Evolutionary conservation across 2,888 invertebrate genomes (phyloP).

Genomic region (Nebria salina): DNA sequence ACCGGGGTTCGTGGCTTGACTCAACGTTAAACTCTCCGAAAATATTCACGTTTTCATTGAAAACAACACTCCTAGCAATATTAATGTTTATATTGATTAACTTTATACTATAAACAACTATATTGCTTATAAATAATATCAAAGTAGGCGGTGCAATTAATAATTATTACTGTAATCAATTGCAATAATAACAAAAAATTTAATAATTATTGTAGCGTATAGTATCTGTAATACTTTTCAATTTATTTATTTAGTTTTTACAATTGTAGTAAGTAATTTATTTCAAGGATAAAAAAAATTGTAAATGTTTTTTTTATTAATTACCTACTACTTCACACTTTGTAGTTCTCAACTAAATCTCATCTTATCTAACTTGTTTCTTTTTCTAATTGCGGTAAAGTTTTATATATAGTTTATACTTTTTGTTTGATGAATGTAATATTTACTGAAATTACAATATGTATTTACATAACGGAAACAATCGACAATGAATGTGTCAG

Average conservation of each 20-base stretch:
- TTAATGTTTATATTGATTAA: neutral
- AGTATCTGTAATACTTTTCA: neutral
- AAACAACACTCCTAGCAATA: neutral
- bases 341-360: neutral
- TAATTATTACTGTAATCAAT: neutral
- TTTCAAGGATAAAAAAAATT: neutral
- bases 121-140: neutral
- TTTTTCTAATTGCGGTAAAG: too few relatives aligned
- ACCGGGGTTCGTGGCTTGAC: constrained; percentile 48
- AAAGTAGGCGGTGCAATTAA: neutral
- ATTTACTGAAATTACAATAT: too few relatives aligned
- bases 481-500: neutral
- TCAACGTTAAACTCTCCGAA: constrained; percentile 48
- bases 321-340: neutral
- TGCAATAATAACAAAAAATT: neutral
- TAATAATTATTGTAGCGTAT: neutral
- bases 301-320: neutral
- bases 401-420: too few relatives aligned
- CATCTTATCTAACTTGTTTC: too few relatives aligned
- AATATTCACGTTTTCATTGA: constrained; percentile 5
- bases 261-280: neutral
- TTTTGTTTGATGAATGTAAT: too few relatives aligned
- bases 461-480: too few relatives aligned
- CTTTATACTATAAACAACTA: neutral
- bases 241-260: neutral